These are phyloP conservation scores for Bimastos eiseni DNA, from an alignment of 2,888 invertebrate species.

Conservation along the genomic window DNA sequence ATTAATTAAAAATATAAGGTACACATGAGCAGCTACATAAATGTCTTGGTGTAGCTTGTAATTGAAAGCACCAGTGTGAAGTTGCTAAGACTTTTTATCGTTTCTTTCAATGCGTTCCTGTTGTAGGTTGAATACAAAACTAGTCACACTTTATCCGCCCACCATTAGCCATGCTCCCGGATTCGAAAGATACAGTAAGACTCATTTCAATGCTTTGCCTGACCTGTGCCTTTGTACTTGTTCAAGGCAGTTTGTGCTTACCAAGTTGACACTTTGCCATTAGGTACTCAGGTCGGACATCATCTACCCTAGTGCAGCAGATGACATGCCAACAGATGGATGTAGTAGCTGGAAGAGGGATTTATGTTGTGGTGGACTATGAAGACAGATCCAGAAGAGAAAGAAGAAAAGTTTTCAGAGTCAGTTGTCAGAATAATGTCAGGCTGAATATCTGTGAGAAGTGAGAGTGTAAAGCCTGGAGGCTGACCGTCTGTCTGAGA, in stretches of 20 bases:
- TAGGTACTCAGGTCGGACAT: too few relatives aligned
- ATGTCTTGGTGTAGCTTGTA: neutral
- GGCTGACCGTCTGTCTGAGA: too few relatives aligned
- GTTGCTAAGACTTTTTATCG: neutral
- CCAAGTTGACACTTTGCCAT: neutral
- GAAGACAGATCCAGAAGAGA: too few relatives aligned
- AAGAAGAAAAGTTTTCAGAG: too few relatives aligned
- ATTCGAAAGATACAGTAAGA: constrained; percentile 27
- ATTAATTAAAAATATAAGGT: neutral
- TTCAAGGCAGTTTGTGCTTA: neutral
- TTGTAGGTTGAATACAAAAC: constrained; percentile 13
- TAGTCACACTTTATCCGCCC: constrained; percentile 25
- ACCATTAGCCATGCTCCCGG: constrained; percentile 8
- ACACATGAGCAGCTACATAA: neutral
- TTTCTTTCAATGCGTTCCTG: neutral
- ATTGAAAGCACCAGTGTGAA: neutral
- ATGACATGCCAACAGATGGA: too few relatives aligned
- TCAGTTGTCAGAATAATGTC: too few relatives aligned
- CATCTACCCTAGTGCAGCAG: too few relatives aligned
- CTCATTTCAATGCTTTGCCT: neutral
- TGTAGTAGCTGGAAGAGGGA: too few relatives aligned
- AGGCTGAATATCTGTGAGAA: too few relatives aligned
- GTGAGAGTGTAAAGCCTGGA: too few relatives aligned
- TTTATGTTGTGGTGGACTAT: too few relatives aligned
- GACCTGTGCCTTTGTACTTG: neutral